These are phyloP conservation scores for Drosophila yakuba DNA, from an alignment of 1,140 invertebrate species.

Conservation along the genomic window DNA sequence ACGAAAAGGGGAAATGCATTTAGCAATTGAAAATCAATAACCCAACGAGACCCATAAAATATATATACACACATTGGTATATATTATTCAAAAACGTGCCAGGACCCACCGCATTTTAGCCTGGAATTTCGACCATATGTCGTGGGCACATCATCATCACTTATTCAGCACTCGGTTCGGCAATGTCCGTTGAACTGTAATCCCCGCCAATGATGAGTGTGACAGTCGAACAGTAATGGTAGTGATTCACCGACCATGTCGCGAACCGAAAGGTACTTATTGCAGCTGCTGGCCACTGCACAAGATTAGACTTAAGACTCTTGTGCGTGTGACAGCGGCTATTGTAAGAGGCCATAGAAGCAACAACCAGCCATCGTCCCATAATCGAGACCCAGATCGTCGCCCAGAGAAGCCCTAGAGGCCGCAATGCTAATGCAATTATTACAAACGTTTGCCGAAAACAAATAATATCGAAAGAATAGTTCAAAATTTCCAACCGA, in stretches of 20 bases:
- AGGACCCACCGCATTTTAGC: background rate
- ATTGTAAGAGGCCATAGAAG: slow-evolving; percentile 90
- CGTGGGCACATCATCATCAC: slow-evolving; percentile 52
- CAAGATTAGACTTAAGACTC: slow-evolving; percentile 96
- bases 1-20: background rate
- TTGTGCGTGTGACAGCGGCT: slow-evolving; percentile 99
- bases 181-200: slow-evolving; percentile 9
- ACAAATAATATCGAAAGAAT: too few species aligned
- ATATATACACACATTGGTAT: slow-evolving; percentile 1
- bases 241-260: slow-evolving; percentile 16
- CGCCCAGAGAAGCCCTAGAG: slow-evolving; percentile 8
- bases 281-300: slow-evolving; percentile 98
- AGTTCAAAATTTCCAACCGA: too few species aligned
- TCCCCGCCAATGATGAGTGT: background rate
- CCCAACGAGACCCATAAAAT: background rate
- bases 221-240: too few species aligned
- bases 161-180: slow-evolving; percentile 54
- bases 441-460: background rate
- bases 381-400: background rate
- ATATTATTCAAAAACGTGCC: slow-evolving; percentile 63
- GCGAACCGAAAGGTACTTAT: slow-evolving; percentile 87
- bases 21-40: slow-evolving; percentile 52
- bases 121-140: slow-evolving; percentile 69
- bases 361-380: slow-evolving; percentile 49
- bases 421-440: slow-evolving; percentile 17